A percentile compares a stretch with the other conserved stretches of the same genome.
Conservation (phyloP, 2,888 invertebrate species). For the Melanostoma scalare region DNA sequence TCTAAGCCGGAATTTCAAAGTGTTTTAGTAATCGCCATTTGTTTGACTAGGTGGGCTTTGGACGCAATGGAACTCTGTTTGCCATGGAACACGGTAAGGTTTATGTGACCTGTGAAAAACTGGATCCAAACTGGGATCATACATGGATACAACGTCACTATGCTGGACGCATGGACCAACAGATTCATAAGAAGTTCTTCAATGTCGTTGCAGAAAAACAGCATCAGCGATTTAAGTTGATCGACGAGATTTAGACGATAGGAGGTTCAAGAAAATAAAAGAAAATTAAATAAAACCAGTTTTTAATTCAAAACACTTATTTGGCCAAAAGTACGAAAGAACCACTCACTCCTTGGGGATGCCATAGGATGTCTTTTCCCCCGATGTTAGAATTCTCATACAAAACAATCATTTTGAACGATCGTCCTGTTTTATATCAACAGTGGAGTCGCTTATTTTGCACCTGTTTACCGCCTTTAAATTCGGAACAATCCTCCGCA, state of each 20-base stretch:
- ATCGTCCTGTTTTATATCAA: no score
- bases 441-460: no score
- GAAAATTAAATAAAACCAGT: background rate
- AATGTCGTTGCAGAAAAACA: conserved; percentile 91
- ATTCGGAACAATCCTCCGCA: conserved; percentile 52
- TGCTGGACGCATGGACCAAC: conserved; percentile 85
- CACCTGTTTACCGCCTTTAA: no score
- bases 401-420: no score
- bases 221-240: conserved; percentile 89
- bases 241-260: conserved; percentile 86
- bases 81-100: conserved; percentile 92
- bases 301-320: background rate
- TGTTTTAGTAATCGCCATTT: background rate
- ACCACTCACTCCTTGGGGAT: no score
- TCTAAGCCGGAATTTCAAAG: background rate
- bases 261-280: conserved; percentile 13
- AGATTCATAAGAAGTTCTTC: conserved; percentile 92
- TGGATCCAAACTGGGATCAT: conserved; percentile 90
- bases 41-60: conserved; percentile 88
- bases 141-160: conserved; percentile 88
- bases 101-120: conserved; percentile 90
- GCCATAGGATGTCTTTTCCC: no score
- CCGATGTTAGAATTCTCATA: no score
- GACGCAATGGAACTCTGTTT: conserved; percentile 89
- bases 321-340: background rate